Base-by-base conservation (phyloP, 2,888 invertebrate genomes). In the Megastigmus dorsalis region DNA sequence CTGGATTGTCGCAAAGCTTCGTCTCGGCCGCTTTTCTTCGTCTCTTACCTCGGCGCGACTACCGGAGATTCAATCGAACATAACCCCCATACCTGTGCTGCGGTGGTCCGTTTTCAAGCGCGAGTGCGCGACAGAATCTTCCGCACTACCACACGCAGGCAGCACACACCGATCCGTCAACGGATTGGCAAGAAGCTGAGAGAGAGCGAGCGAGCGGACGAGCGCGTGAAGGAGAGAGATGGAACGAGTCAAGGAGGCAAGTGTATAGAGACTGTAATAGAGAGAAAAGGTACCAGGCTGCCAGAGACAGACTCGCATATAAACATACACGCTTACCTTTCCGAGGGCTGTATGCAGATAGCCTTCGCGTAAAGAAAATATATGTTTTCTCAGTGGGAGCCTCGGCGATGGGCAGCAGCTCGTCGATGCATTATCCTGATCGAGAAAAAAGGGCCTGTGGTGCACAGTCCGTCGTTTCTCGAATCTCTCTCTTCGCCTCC, bases 11-110 rank as follows among this genome's bases (percentile, higher is more conserved):
- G 23, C 26, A 0, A 60, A 45, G 20, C 7, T n/a, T 10, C 30
- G n/a, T 3, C 23, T n/a, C 15, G n/a, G n/a, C 5, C 15, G 45
- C 7, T 23, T n/a, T 45, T 43, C 10, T n/a, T 45, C 38, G 43
- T 36, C n/a, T 48, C 48, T 48, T 52, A 15, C 20, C 5, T 18
- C 30, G 18, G 28, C 13, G 13, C 36, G 20, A 50, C 26, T 65
- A 65, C 63, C 63, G 63, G 36, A 65, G 50, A 7, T 52, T 9
- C 13, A 52, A 13, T 52, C 9, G 26, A 41, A 54, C 30, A 66
- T 66, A 66, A 66, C 66, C 66, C 54, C 33, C 15, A 63, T 36
- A 20, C 7, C 4, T 23, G 7, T 23, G 7, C 7, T 50, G 13
- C 38, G 10, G 3, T 43, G 18, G 18, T 2, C n/a, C 48, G 20